phyloP scores from a whole-genome alignment of 2,797 vertebrate genomes.

The Danio tinwini region DNA sequence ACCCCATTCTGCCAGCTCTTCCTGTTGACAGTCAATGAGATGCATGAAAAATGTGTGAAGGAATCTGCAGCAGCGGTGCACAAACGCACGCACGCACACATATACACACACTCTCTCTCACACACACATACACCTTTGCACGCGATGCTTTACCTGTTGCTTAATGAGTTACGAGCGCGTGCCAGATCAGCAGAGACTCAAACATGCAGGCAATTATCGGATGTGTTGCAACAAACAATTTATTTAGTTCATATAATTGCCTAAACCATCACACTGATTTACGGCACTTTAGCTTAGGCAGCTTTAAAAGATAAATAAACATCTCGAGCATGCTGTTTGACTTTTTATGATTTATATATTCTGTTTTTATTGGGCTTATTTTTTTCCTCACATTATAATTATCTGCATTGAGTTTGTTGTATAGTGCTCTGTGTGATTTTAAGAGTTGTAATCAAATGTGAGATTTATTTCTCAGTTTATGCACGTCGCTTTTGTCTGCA shows the following conservation, averaged over 20 bases:
- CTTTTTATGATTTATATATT: no score
- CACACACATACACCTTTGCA: constrained; percentile 57
- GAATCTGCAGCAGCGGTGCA: constrained; percentile 21
- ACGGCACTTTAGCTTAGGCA: background rate
- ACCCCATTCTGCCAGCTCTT: constrained; percentile 25
- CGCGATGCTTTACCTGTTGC: constrained; percentile 61
- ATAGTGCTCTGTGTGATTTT: no score
- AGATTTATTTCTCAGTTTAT: background rate
- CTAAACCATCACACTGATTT: background rate
- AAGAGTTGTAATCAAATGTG: background rate
- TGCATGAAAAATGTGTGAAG: constrained; percentile 53
- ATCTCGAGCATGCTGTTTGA: background rate
- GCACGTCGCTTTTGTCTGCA: background rate
- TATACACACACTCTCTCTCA: constrained; percentile 8
- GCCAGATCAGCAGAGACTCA: constrained; percentile 33
- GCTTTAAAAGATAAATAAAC: background rate
- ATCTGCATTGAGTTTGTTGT: background rate
- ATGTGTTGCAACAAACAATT: constrained; percentile 18
- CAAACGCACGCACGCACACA: constrained; percentile 15
- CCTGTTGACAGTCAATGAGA: constrained; percentile 30
- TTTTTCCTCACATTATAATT: background rate
- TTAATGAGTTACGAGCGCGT: constrained; percentile 49
- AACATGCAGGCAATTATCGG: background rate
- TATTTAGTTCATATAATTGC: background rate
- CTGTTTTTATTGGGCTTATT: no score